Evolutionary conservation across 2,888 invertebrate species (phyloP).

Genomic region (Aphidoletes aphidimyza): DNA sequence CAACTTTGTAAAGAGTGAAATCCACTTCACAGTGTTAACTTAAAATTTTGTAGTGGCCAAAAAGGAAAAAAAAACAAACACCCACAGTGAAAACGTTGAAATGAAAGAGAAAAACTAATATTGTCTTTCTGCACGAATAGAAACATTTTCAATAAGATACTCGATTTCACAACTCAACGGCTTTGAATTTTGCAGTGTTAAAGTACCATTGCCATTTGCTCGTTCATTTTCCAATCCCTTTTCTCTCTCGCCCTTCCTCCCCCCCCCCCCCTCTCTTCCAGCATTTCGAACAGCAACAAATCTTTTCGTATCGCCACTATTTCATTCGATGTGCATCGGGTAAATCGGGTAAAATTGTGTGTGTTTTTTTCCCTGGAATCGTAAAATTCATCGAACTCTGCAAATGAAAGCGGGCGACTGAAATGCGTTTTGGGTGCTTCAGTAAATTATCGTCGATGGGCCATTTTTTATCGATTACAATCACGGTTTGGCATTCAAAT

Average conservation of each 20-base stretch:
- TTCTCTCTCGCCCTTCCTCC: too few species aligned
- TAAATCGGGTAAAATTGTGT: too few species aligned
- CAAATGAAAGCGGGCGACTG: not conserved
- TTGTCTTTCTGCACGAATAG: slow-evolving; percentile 42
- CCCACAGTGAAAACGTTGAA: not conserved
- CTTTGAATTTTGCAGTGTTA: slow-evolving; percentile 1
- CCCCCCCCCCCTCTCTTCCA: too few species aligned
- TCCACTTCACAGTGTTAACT: not conserved
- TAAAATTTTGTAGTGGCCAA: not conserved
- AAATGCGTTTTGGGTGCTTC: not conserved
- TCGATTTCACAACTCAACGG: slow-evolving; percentile 41
- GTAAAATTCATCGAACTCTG: not conserved
- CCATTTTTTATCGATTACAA: not conserved
- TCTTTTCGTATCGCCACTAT: too few species aligned
- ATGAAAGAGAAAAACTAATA: slow-evolving; percentile 24
- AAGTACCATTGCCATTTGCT: not conserved
- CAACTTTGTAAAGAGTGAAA: not conserved
- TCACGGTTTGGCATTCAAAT: not conserved
- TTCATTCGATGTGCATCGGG: too few species aligned
- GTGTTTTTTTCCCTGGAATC: not conserved
- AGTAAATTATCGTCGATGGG: not conserved
- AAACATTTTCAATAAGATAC: slow-evolving; percentile 49
- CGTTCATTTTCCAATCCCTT: too few species aligned
- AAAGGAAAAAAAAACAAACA: not conserved
- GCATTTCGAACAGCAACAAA: too few species aligned